Percentiles rank a stretch among this genome's conserved stretches.
phyloP scores from a whole-genome alignment of 35 echinoderm and acorn worm species.

The Acanthaster planci region DNA sequence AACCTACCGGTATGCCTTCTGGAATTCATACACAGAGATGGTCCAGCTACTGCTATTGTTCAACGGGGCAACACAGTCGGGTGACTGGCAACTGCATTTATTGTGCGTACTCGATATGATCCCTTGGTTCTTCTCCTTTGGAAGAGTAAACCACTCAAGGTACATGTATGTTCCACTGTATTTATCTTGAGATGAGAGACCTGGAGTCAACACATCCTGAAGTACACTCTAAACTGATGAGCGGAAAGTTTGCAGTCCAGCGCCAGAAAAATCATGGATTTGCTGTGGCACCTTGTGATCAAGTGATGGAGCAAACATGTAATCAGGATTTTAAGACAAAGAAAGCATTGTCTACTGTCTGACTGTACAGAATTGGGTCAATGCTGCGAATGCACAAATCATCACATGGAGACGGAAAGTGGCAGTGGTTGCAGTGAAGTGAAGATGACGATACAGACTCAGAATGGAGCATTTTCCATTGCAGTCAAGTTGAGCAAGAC shows the following conservation, averaged over 20 bases:
- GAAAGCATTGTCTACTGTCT: constrained; percentile 53
- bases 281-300: constrained; percentile 40
- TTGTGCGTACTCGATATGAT: constrained; percentile 34
- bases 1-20: constrained; percentile 50
- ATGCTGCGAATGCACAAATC: too few relatives aligned
- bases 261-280: constrained; percentile 43
- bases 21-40: constrained; percentile 61
- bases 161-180: constrained; percentile 51
- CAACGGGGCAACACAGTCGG: constrained; percentile 51
- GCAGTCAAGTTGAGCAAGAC: too few relatives aligned
- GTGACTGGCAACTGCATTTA: constrained; percentile 63
- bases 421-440: too few relatives aligned
- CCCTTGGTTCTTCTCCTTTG: constrained; percentile 61
- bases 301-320: constrained; percentile 59
- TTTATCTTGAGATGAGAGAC: constrained; percentile 53
- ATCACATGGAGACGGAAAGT: too few relatives aligned
- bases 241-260: constrained; percentile 72
- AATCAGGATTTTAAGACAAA: constrained; percentile 62
- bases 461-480: too few relatives aligned
- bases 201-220: constrained; percentile 57
- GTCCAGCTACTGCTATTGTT: constrained; percentile 55
- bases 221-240: constrained; percentile 27
- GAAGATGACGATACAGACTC: too few relatives aligned
- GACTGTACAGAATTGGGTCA: constrained; percentile 4
- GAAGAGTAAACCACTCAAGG: constrained; percentile 55